Evolutionary conservation across 1,140 invertebrate species (phyloP).

Genomic region (Sarcophaga peregrina): DNA sequence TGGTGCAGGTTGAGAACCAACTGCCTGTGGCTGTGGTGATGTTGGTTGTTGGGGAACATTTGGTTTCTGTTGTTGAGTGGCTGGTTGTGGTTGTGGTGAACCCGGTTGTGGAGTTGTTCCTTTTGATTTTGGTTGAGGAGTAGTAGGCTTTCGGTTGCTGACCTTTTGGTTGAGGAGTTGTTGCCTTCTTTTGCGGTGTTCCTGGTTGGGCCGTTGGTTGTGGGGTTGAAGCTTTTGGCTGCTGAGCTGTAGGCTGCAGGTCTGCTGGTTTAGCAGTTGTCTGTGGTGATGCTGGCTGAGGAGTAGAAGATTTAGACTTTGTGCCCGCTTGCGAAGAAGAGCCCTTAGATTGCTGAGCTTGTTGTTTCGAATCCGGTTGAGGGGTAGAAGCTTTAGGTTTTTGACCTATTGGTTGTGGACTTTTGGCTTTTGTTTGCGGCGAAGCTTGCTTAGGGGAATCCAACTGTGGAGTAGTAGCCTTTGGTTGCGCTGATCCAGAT

Average conservation of each 20-base stretch:
- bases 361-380: background rate
- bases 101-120: background rate
- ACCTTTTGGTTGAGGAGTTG: slow-evolving; percentile 5
- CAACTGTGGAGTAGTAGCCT: background rate
- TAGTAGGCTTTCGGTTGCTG: background rate
- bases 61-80: background rate
- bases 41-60: background rate
- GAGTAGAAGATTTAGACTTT: no score
- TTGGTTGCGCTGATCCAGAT: background rate
- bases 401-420: background rate
- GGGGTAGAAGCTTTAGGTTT: background rate
- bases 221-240: background rate
- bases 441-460: background rate
- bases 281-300: no score
- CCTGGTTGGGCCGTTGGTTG: background rate
- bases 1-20: no score
- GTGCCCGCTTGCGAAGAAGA: no score
- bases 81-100: background rate
- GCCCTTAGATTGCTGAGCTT: no score
- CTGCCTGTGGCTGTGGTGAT: background rate
- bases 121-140: background rate
- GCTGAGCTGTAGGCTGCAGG: background rate
- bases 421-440: background rate
- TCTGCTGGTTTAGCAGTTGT: no score
- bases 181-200: background rate